Percentiles rank a stretch among this genome's conserved stretches.
phyloP scores from a whole-genome alignment of 1,140 invertebrate genomes.

The Drosophila insularis region DNA sequence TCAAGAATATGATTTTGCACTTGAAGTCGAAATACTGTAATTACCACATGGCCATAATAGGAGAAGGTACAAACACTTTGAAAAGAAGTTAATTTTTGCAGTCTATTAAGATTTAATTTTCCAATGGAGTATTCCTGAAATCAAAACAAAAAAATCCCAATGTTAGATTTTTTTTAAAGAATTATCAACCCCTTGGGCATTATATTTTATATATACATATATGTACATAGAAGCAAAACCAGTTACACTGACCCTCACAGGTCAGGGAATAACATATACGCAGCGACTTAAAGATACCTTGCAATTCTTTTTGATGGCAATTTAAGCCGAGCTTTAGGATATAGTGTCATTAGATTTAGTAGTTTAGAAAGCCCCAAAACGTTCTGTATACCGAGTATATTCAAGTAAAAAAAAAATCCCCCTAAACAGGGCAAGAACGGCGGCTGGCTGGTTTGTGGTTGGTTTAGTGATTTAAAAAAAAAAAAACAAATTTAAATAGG shows the following conservation, averaged over 20 bases:
- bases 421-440: not conserved
- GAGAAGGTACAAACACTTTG: no score
- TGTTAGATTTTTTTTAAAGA: no score
- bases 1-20: no score
- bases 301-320: not conserved
- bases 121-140: no score
- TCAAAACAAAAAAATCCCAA: no score
- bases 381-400: not conserved
- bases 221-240: not conserved
- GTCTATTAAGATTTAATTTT: no score
- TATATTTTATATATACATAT: not conserved
- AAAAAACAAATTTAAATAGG: conserved; percentile 38
- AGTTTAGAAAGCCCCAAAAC: no score
- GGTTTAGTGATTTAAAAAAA: conserved; percentile 46
- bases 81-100: no score
- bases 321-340: no score
- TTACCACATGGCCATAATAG: no score
- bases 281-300: not conserved
- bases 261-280: not conserved
- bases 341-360: no score
- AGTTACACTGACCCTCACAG: not conserved
- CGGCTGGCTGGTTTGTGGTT: not conserved
- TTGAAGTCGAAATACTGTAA: no score
- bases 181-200: not conserved
- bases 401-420: not conserved